Evolutionary conservation across 2,888 invertebrate species (phyloP).

Genomic region (Lacanobia wlatinum): DNA sequence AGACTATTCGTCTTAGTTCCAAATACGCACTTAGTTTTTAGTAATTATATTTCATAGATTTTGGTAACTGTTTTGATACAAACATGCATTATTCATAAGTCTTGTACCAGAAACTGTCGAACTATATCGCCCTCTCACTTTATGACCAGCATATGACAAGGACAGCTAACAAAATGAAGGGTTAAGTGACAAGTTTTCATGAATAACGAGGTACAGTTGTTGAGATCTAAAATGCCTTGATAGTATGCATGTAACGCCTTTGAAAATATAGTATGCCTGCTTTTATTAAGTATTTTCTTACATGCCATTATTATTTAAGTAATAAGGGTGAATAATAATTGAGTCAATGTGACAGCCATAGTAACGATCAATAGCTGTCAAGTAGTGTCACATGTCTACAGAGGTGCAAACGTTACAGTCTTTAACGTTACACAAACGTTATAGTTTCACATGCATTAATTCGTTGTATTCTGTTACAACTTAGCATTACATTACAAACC

Average conservation of each 20-base stretch:
- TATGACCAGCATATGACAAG: neutral
- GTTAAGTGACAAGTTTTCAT: neutral
- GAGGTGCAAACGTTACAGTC: neutral
- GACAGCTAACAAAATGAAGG: neutral
- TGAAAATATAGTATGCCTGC: neutral
- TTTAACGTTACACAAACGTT: neutral
- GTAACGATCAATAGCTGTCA: neutral
- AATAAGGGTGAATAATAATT: neutral
- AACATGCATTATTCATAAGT: constrained; percentile 1
- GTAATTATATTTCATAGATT: neutral
- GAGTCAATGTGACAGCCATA: neutral
- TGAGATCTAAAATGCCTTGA: constrained; percentile 16
- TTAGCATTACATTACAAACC: constrained; percentile 13
- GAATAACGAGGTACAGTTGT: constrained; percentile 16
- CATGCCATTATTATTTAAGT: neutral
- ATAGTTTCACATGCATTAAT: constrained; percentile 5
- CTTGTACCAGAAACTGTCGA: neutral
- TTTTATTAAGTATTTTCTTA: neutral
- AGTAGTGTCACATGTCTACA: constrained; percentile 1
- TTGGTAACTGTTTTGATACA: neutral
- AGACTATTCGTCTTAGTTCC: neutral
- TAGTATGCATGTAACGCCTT: no score
- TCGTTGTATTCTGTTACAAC: constrained; percentile 42
- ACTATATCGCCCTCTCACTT: neutral
- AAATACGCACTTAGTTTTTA: neutral